phyloP scores from a whole-genome alignment of 1,140 invertebrate genomes.

The Sogatella furcifera region DNA sequence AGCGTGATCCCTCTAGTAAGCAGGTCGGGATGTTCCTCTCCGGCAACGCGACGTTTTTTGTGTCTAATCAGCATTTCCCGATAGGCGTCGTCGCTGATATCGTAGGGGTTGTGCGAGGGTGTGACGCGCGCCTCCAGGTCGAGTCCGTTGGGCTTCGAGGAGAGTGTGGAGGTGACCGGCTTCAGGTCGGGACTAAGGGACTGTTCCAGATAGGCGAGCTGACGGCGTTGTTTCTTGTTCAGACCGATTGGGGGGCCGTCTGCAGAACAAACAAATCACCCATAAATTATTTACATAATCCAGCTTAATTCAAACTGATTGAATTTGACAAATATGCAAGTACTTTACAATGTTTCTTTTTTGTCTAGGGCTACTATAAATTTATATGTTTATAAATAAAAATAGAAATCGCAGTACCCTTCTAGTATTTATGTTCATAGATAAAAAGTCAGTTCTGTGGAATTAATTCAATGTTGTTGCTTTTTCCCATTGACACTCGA shows the following conservation, averaged over 20 bases:
- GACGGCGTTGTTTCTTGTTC: slow-evolving; percentile 39
- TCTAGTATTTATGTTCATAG: no score
- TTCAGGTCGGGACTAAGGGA: slow-evolving; percentile 40
- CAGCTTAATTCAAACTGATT: no score
- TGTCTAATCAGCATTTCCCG: slow-evolving; percentile 51
- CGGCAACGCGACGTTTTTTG: slow-evolving; percentile 44
- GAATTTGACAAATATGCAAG: no score
- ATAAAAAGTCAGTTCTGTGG: no score
- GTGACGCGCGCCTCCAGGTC: slow-evolving; percentile 36
- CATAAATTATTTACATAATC: no score
- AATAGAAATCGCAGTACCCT: no score
- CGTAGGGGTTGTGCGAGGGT: slow-evolving; percentile 37
- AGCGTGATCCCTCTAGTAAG: slow-evolving; percentile 45
- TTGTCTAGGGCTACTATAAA: no score
- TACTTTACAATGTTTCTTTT: no score
- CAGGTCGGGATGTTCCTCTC: slow-evolving; percentile 43
- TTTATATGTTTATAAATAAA: no score
- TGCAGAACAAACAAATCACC: slow-evolving; percentile 23
- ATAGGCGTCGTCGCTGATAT: slow-evolving; percentile 57
- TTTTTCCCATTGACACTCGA: no score
- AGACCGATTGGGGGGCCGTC: slow-evolving; percentile 43
- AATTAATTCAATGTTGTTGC: no score
- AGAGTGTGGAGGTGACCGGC: slow-evolving; percentile 35
- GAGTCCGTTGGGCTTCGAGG: slow-evolving; percentile 30
- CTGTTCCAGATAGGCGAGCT: slow-evolving; percentile 29